Evolutionary conservation across 1,140 invertebrate species (phyloP), one percentile per base, ranked within the genome.

Genomic region (Cherax quadricarinatus): DNA sequence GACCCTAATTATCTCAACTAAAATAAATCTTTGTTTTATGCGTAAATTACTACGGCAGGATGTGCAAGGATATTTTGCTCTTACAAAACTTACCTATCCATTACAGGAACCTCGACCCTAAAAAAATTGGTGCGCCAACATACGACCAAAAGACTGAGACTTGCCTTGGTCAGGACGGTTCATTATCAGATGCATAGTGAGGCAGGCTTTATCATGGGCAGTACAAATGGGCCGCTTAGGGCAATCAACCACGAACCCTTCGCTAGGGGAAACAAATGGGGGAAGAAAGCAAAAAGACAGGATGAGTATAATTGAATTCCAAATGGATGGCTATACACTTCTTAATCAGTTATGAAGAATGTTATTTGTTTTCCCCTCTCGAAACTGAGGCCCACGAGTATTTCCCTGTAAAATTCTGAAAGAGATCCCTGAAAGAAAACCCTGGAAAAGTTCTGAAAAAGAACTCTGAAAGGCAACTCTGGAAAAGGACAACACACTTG

Each of bases 161-260:
- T 93, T 93, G 93, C 93, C 93, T 93, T 90, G 88, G 88, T 93
- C 88, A 90, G 92, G 88, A 93, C 84, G 88, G 88, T 85, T 87
- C 88, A 90, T 93, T 93, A 91, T 93, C 57, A 90, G 91, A 90
- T 93, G 92, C 83, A 91, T 93, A 93, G 88, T 93, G 88, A 89
- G 92, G 88, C 88, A 87, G 88, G 92, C 92, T 88, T 93, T 93
- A 93, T 93, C 88, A 92, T 88, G 85, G 92, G 88, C 88, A 90
- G 92, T 90, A 91, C 92, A 93, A 93, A 93, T 89, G 92, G 92
- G 88, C 92, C 92, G 88, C 92, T 86, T 90, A 89, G 88, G 92
- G 92, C 92, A 91, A 81, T 93, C 92, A 93, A 93, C 92, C 92
- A 93, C 92, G 88, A 93, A 93, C 92, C 92, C 92, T 93, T 93